Evolutionary conservation across 2,797 vertebrate species (phyloP), one percentile per base, ranked within the genome.

Genomic region (Ptychobarbus kaznakovi): DNA sequence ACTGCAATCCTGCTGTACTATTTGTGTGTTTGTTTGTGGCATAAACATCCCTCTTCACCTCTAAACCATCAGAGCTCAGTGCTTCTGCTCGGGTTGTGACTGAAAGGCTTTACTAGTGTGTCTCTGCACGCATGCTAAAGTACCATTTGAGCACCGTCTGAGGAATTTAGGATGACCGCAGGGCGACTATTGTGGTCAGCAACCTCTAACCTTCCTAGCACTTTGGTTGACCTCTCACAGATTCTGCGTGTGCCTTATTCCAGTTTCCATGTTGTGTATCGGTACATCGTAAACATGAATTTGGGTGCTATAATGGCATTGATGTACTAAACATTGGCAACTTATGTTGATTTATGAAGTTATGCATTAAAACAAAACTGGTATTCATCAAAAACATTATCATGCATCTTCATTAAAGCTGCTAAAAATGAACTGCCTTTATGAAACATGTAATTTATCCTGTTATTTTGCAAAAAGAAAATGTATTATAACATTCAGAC

Each of bases 1-100:
- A 42, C 56, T 63, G 69, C 11, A 53, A 46, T 63, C 49, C 35
- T 0, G 10, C 38, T 72, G 28, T 28, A 72, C 28, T 85, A 49
- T 87, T 77, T 83, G 81, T 84, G 65, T 80, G 53, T 74, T 70
- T 83, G 68, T 87, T 77, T 83, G 75, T 51, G 49, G n/a, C 73
- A 46, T 20, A 44, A 74, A 76, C 46, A 46, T 82, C 72, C 49
- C 20, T 38, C 38, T 85, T 79, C 75, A 28, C 28, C 83, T 80
- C 40, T 25, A 79, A 63, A 63, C 15, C 51, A 2, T 63, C 20
- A 69, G 83, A 72, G 66, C 75, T 80, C 58, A 76, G 44, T 15
- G 22, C 44, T 76, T 76, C 58, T 66, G 58, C 72, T 76, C 51
- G 46, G 49, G 38, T 70, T 79, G 51, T 70, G 32, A 53, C 15